A percentile compares a stretch with the other conserved stretches of the same genome.
Evolutionary conservation across 2,888 invertebrate genomes (phyloP).

Genomic region (Oxyteleia sp.): DNA sequence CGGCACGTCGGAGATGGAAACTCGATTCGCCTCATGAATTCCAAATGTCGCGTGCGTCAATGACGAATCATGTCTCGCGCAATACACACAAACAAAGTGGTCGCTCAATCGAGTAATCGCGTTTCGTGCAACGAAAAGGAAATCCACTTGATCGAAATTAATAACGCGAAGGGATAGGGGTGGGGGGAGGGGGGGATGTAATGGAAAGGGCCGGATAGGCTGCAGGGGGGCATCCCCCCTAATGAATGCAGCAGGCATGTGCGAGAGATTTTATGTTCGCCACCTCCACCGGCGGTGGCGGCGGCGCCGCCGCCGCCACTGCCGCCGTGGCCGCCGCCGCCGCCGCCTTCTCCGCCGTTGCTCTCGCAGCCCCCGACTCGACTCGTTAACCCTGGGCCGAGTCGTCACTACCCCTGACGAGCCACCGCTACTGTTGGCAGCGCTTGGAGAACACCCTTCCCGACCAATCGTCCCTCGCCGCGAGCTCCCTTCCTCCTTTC

Average conservation of each 20-base stretch:
- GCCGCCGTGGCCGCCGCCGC: slow-evolving; percentile 75
- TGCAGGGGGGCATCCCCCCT: slow-evolving; percentile 87
- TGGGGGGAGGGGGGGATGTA: too few species aligned
- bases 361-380: slow-evolving; percentile 83
- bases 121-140: too few species aligned
- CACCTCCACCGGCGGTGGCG: slow-evolving; percentile 77
- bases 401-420: slow-evolving; percentile 72
- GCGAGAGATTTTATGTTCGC: slow-evolving; percentile 87
- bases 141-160: too few species aligned
- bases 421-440: slow-evolving; percentile 69
- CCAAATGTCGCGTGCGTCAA: slow-evolving; percentile 48
- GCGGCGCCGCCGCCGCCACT: slow-evolving; percentile 68
- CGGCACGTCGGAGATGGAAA: slow-evolving; percentile 47
- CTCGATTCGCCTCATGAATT: slow-evolving; percentile 43
- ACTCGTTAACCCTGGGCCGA: slow-evolving; percentile 79
- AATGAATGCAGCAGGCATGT: slow-evolving; percentile 87
- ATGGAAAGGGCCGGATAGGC: slow-evolving; percentile 85
- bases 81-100: too few species aligned
- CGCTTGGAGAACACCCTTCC: slow-evolving; percentile 73
- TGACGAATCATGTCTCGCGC: too few species aligned
- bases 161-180: too few species aligned
- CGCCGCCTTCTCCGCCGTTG: slow-evolving; percentile 87
- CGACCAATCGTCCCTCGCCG: slow-evolving; percentile 74
- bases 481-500: slow-evolving; percentile 61
- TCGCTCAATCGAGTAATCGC: too few species aligned